Evolutionary conservation across 2,113 vertebrate genomes (phyloP).

Genomic region (Porphyrio hochstetteri): DNA sequence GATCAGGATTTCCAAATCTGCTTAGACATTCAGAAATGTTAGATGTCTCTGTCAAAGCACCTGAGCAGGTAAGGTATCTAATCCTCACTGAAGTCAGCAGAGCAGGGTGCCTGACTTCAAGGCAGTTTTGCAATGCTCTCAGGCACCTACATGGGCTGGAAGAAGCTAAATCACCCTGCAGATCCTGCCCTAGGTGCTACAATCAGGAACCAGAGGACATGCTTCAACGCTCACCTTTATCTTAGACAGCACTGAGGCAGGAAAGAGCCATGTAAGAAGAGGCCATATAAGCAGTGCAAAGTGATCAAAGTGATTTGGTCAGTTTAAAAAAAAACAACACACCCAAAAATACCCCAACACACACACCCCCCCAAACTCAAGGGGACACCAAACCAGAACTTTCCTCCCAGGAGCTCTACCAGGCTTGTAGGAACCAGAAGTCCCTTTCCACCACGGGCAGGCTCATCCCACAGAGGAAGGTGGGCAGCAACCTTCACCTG

Average conservation of each 20-base stretch:
- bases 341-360: not conserved
- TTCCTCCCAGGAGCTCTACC: not conserved
- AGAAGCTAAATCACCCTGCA: not conserved
- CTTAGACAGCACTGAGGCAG: not conserved
- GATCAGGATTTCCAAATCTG: slow-evolving; percentile 21
- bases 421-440: rapidly evolving
- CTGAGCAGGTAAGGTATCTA: not conserved
- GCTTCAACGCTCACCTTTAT: rapidly evolving
- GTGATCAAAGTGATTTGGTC: not conserved
- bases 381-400: not conserved
- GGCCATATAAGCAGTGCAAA: not conserved
- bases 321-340: not conserved
- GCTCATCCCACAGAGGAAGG: not conserved
- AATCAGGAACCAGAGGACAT: not conserved
- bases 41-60: slow-evolving; percentile 28
- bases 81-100: not conserved
- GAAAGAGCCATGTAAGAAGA: not conserved
- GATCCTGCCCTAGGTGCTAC: not conserved
- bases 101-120: not conserved
- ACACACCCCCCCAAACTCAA: not conserved
- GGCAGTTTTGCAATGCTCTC: not conserved
- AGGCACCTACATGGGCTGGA: not conserved
- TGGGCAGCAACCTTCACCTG: not conserved
- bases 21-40: slow-evolving; percentile 9
- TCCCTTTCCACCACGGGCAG: rapidly evolving